Evolutionary conservation across 2,888 invertebrate species (phyloP).

Genomic region (Oligia strigilis): DNA sequence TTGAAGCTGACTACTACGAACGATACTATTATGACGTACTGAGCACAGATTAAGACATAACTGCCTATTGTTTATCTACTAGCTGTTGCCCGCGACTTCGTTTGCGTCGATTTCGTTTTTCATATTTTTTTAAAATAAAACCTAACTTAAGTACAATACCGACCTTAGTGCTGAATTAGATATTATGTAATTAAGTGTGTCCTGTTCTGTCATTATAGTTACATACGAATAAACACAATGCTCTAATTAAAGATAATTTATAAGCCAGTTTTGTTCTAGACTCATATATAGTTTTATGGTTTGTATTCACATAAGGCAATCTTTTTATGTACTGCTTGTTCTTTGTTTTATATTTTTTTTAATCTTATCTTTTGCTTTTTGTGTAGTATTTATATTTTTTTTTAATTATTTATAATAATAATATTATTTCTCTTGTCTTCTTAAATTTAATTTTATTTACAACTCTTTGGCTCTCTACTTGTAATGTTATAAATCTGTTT

Average conservation of each 20-base stretch:
- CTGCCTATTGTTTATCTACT: too few species aligned
- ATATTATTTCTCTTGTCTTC: neutral
- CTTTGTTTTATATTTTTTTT: neutral
- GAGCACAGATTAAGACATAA: too few species aligned
- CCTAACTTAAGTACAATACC: neutral
- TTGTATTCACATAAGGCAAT: slow-evolving; percentile 2
- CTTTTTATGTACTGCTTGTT: neutral
- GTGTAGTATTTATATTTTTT: neutral
- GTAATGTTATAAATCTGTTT: neutral
- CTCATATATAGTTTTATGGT: slow-evolving; percentile 3
- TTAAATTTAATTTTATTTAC: neutral
- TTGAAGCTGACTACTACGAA: neutral
- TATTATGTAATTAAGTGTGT: slow-evolving; percentile 13
- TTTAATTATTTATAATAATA: neutral
- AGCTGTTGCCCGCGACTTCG: too few species aligned
- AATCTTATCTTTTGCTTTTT: slow-evolving; percentile 1
- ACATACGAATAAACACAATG: slow-evolving; percentile 31
- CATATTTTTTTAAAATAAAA: too few species aligned
- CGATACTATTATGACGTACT: neutral
- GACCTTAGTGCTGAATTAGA: slow-evolving; percentile 15
- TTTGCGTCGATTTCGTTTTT: neutral
- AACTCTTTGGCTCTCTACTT: neutral
- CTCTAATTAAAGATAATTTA: slow-evolving; percentile 40
- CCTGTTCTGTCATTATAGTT: slow-evolving; percentile 25
- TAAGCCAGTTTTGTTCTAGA: neutral